A percentile compares a stretch with the other conserved stretches of the same genome.
Conservation (phyloP, 1,140 invertebrate species). For the Neomicropteryx cornuta region DNA sequence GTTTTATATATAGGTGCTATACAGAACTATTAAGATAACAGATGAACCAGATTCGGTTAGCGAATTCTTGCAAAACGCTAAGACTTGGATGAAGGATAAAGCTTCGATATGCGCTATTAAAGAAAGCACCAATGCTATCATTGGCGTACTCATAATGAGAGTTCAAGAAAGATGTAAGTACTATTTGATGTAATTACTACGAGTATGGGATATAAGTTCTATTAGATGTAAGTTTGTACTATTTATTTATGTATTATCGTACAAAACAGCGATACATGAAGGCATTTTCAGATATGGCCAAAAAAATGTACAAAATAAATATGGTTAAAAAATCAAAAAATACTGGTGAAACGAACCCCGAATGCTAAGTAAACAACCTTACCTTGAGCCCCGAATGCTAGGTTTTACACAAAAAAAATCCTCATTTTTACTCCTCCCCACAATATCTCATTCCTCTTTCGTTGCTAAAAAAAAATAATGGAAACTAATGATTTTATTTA, state of each 20-base stretch:
- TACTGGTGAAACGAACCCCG: neutral
- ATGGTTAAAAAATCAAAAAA: neutral
- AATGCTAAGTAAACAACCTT: too few relatives aligned
- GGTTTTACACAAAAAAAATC: too few relatives aligned
- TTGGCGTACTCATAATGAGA: slow-evolving; percentile 39
- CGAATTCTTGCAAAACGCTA: slow-evolving; percentile 36
- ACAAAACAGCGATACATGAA: neutral
- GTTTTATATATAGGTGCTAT: slow-evolving; percentile 34
- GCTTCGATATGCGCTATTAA: slow-evolving; percentile 47
- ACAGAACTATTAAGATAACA: slow-evolving; percentile 34
- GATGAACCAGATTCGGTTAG: slow-evolving; percentile 39
- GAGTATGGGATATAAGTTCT: neutral
- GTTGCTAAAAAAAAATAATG: too few relatives aligned
- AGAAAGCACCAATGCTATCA: slow-evolving; percentile 33
- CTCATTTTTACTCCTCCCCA: too few relatives aligned
- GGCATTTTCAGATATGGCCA: neutral
- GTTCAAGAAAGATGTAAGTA: slow-evolving; percentile 35
- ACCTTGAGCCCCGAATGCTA: too few relatives aligned
- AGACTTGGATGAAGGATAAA: slow-evolving; percentile 49
- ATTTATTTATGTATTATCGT: neutral
- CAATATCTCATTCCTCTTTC: too few relatives aligned
- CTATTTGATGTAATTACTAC: neutral
- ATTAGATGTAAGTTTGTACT: neutral
- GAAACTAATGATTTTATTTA: too few relatives aligned
- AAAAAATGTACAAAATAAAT: neutral